Percentiles rank a stretch among this genome's conserved stretches.
phyloP scores from a whole-genome alignment of 2,113 vertebrate species.

The Sorex fumeus region DNA sequence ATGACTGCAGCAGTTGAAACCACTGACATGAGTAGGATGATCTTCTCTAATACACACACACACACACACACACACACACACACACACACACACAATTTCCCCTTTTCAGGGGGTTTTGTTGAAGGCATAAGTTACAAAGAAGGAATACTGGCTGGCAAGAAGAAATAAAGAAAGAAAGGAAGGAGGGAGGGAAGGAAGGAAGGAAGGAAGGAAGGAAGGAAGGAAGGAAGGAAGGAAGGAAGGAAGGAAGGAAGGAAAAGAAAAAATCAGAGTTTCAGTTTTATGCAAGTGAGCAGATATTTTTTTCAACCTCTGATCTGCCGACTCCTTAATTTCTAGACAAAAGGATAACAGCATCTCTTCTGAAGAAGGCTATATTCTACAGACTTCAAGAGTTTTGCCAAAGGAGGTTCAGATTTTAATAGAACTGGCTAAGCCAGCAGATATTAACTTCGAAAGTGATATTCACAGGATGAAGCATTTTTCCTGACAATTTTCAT shows the following conservation, averaged over 20 bases:
- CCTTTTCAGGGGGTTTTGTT: conserved; percentile 32
- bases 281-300: not conserved
- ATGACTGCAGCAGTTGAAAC: not conserved
- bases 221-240: too few species aligned
- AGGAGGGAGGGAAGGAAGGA: too few species aligned
- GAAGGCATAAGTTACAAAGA: conserved; percentile 25
- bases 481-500: conserved; percentile 9
- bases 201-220: too few species aligned
- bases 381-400: not conserved
- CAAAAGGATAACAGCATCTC: not conserved
- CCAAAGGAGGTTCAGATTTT: not conserved
- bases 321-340: not conserved
- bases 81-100: too few species aligned
- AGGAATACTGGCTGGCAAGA: not conserved
- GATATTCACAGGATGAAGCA: conserved; percentile 20
- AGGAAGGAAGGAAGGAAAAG: too few species aligned
- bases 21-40: not conserved
- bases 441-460: not conserved
- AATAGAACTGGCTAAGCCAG: not conserved
- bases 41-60: conserved; percentile 13
- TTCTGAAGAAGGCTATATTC: not conserved
- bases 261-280: not conserved
- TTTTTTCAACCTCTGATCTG: not conserved
- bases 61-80: too few species aligned
- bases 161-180: too few species aligned